A percentile compares a stretch with the other conserved stretches of the same genome.
phyloP scores from a whole-genome alignment of 2,113 vertebrate species.

The Azemiops feae region DNA sequence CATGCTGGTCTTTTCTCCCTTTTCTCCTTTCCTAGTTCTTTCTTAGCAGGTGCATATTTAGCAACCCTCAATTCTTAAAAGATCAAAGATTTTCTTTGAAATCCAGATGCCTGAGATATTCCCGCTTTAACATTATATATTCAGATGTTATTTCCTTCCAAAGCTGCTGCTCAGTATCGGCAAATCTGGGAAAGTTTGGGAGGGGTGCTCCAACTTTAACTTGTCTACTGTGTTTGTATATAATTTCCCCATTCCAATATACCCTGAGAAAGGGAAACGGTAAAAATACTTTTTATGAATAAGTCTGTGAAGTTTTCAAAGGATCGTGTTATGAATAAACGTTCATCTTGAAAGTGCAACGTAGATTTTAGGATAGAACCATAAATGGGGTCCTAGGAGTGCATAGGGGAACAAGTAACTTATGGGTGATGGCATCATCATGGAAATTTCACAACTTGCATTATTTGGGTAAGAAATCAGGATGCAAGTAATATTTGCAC shows the following conservation, averaged over 20 bases:
- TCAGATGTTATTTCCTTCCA: background rate
- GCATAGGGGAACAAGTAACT: background rate
- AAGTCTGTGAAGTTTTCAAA: slow-evolving; percentile 59
- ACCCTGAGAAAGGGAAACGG: slow-evolving; percentile 45
- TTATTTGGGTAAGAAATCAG: background rate
- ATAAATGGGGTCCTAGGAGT: slow-evolving; percentile 39
- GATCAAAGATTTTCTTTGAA: background rate
- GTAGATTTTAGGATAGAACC: slow-evolving; percentile 42
- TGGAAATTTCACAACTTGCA: background rate
- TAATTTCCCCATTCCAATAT: slow-evolving; percentile 47
- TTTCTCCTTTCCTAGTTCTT: background rate
- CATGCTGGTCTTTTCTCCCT: background rate
- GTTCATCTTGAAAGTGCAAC: slow-evolving; percentile 54
- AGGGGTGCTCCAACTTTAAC: rapidly evolving
- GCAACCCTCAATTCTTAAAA: background rate
- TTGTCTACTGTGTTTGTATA: slow-evolving; percentile 41
- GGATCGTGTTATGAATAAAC: slow-evolving; percentile 53
- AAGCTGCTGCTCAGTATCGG: background rate
- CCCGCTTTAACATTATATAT: background rate
- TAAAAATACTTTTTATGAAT: slow-evolving; percentile 29
- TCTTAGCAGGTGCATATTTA: background rate
- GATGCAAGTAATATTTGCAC: background rate
- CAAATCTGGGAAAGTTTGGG: background rate
- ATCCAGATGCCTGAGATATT: background rate
- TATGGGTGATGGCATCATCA: background rate